Evolutionary conservation across 1,140 invertebrate species (phyloP).

Genomic region (Diachasmimorpha longicaudata): DNA sequence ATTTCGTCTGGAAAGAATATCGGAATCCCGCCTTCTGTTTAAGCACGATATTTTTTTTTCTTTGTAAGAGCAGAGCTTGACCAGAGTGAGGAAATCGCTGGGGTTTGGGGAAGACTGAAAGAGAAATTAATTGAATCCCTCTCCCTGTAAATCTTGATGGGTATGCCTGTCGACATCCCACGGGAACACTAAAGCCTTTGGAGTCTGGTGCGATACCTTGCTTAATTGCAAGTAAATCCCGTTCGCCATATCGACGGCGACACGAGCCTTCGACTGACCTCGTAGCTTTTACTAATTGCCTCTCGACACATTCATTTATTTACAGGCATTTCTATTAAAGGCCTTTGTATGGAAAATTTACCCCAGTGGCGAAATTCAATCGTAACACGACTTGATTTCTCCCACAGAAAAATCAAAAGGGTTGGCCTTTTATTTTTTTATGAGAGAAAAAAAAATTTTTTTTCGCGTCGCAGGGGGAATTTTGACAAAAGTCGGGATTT

Average conservation of each 20-base stretch:
- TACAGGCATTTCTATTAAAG: background rate
- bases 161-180: background rate
- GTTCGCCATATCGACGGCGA: background rate
- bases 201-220: background rate
- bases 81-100: background rate
- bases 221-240: slow-evolving; percentile 8
- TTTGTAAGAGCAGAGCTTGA: background rate
- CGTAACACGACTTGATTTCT: too few species aligned
- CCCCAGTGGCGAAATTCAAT: too few species aligned
- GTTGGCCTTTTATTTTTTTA: too few species aligned
- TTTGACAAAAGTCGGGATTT: too few species aligned
- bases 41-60: too few species aligned
- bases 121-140: slow-evolving; percentile 6
- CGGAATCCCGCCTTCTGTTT: too few species aligned
- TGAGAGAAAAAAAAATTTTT: too few species aligned
- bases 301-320: background rate
- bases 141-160: background rate
- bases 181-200: background rate
- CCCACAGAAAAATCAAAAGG: too few species aligned
- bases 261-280: background rate
- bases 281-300: background rate
- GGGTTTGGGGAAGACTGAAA: background rate
- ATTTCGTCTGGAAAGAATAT: too few species aligned
- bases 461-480: too few species aligned
- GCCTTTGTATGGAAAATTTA: background rate